Evolutionary conservation across 2,113 vertebrate genomes (phyloP).

Genomic region (Kryptolebias marmoratus): DNA sequence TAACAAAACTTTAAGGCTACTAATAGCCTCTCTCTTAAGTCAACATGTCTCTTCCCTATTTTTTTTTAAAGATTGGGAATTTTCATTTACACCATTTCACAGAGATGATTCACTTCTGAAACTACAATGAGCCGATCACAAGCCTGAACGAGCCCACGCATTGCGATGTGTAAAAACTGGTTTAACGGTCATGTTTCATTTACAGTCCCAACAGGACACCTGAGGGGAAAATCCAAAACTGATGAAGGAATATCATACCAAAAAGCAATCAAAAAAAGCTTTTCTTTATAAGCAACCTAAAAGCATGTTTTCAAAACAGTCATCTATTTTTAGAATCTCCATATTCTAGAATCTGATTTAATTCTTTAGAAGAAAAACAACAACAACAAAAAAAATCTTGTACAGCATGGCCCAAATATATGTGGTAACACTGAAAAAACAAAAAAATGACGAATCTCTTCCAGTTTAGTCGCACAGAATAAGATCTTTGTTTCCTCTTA

Average conservation of each 20-base stretch:
- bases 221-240: background rate
- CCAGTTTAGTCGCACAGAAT: too few relatives aligned
- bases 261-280: background rate
- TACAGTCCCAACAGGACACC: background rate
- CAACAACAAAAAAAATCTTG: background rate
- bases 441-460: too few relatives aligned
- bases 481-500: too few relatives aligned
- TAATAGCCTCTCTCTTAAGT: background rate
- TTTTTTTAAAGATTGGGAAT: background rate
- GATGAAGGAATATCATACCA: background rate
- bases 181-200: constrained; percentile 20
- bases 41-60: background rate
- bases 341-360: too few relatives aligned
- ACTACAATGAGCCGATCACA: constrained; percentile 37
- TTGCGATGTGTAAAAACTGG: constrained; percentile 21
- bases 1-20: background rate
- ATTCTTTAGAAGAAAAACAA: too few relatives aligned
- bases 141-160: constrained; percentile 24
- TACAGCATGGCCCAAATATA: background rate
- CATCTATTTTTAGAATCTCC: too few relatives aligned
- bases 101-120: constrained; percentile 11
- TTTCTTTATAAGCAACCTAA: too few relatives aligned
- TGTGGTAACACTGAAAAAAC: background rate
- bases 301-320: background rate
- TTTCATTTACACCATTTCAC: constrained; percentile 1